Conservation (phyloP, 2,888 invertebrate genomes). For the Holacanthella duospinosa region DNA sequence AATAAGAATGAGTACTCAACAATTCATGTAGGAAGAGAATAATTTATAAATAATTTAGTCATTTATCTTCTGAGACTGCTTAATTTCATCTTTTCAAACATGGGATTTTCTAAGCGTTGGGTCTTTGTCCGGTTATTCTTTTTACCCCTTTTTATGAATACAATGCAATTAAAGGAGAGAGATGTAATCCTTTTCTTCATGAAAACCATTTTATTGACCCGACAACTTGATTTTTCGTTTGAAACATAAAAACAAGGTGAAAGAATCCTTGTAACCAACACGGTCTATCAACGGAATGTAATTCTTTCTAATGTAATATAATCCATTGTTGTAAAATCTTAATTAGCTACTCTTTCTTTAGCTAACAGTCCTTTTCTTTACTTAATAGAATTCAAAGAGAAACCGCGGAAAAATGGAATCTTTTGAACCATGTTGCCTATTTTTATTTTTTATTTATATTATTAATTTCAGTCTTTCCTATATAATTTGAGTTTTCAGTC, state of each 20-base stretch:
- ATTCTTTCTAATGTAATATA: not conserved
- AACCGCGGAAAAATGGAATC: no score
- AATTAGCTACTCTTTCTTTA: not conserved
- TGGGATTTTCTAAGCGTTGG: not conserved
- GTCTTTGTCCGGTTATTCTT: not conserved
- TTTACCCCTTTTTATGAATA: not conserved
- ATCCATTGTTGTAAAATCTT: not conserved
- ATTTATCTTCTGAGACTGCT: not conserved
- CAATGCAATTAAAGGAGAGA: not conserved
- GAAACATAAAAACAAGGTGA: not conserved
- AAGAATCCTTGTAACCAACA: not conserved
- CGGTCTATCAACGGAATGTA: not conserved
- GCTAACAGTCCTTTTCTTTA: no score
- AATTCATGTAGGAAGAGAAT: not conserved
- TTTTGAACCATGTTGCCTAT: no score
- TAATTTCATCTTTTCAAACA: not conserved
- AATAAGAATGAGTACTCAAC: not conserved
- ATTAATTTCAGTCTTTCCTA: no score
- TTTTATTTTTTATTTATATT: no score
- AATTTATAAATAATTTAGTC: slow-evolving; percentile 5
- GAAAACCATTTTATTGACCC: not conserved
- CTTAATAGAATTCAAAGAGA: no score
- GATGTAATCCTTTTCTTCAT: not conserved
- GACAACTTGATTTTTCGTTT: not conserved
- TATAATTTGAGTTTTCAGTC: no score